Evolutionary conservation across 2,113 vertebrate species (phyloP), one percentile per base, ranked within the genome.

Genomic region (Myocastor coypus): DNA sequence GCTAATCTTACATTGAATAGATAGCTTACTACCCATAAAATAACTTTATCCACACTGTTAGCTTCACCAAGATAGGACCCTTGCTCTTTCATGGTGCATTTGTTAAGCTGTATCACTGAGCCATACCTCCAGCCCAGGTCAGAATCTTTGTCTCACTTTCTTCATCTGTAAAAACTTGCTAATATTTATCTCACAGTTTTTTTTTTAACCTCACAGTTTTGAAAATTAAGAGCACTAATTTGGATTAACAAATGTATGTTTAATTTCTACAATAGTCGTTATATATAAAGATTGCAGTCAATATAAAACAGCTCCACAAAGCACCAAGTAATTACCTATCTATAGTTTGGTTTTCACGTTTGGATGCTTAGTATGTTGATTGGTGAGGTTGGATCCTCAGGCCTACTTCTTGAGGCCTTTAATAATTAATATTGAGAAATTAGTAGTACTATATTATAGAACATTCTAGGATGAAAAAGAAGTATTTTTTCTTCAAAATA

Each of bases 351-450:
- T 89, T 96, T 96, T 96, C 92, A 46, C 91, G 50, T 92, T 95
- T 84, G 78, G 42, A 87, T 95, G 66, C 64, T 95, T 96, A 78
- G 78, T 93, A 69, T 22, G 61, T 91, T 91, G 61, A 69, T 88
- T 95, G 46, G 52, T 84, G 94, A 40, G 32, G 57, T 89, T 96
- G 55, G 24, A 84, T 96, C 93, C 77, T 96, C 83, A 95, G 87
- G 55, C 73, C 71, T 92, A 52, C 61, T 93, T 85, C 46, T 26
- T 93, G 34, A 91, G 52, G 63, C 96, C 91, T 57, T 77, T 69
- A 96, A 66, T 86, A 91, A 50, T 91, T 97, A 91, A 93, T 93
- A n/a, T 46, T 94, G 87, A 95, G 75, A 95, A 19, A 28, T 93
- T 95, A 95, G 86, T 91, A 84, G 28, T 87, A 46, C 7, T 52